Conservation (phyloP, 2,797 vertebrate species). For the Rhinella marina region DNA sequence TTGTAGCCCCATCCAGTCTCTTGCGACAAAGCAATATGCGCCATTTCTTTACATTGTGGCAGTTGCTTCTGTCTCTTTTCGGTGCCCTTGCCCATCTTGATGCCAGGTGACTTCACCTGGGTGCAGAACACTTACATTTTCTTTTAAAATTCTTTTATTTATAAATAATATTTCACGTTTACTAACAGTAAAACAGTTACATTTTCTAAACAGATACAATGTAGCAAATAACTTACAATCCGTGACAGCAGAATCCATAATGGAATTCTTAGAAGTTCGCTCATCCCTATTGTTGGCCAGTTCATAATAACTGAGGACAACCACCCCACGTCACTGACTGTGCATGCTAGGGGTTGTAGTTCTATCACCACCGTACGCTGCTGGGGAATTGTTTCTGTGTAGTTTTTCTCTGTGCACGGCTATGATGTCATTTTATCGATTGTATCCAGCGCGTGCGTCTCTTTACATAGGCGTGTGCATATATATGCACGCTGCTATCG, state of each 20-base stretch:
- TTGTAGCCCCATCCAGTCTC: not conserved
- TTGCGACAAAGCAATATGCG: not conserved
- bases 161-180: too few relatives aligned
- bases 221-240: too few relatives aligned
- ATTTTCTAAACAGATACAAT: not conserved
- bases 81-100: not conserved
- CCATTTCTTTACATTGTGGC: not conserved
- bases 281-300: not conserved
- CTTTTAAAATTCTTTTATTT: too few relatives aligned
- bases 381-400: not conserved
- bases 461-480: not conserved
- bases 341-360: constrained; percentile 18
- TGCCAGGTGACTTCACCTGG: not conserved
- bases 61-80: not conserved
- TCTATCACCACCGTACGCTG: not conserved
- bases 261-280: too few relatives aligned
- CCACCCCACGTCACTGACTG: not conserved
- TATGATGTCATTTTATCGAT: not conserved
- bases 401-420: not conserved
- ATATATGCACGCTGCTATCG: not conserved
- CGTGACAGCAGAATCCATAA: too few relatives aligned
- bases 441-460: not conserved
- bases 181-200: too few relatives aligned
- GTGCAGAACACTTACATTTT: not conserved
- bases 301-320: not conserved